Percentiles rank a stretch among this genome's conserved stretches.
Conservation (phyloP, 2,797 vertebrate genomes). For the Rhabdomys pumilio region DNA sequence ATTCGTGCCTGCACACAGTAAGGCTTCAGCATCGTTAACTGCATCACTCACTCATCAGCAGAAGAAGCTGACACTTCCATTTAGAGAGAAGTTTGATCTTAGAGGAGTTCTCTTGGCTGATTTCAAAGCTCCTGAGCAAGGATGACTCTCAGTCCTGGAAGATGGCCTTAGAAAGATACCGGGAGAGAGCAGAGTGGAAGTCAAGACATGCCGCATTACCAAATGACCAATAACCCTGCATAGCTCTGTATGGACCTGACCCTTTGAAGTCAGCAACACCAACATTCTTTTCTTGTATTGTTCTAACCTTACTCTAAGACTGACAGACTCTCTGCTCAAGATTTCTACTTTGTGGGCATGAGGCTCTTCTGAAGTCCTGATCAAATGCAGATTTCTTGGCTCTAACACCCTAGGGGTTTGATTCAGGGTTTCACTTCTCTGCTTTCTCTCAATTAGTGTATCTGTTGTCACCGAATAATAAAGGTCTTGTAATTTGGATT, state of each 20-base stretch:
- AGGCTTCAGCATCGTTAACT: not conserved
- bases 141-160: not conserved
- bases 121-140: not conserved
- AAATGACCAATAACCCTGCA: not conserved
- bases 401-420: not conserved
- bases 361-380: not conserved
- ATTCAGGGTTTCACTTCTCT: not conserved
- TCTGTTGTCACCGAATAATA: not conserved
- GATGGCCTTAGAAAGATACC: not conserved
- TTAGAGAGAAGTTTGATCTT: not conserved
- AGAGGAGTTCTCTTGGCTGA: not conserved
- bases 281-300: not conserved
- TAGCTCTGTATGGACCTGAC: too few species aligned
- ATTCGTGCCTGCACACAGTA: not conserved
- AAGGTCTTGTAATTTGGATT: slow-evolving; percentile 57
- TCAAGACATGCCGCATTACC: too few species aligned
- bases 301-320: not conserved
- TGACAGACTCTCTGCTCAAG: not conserved
- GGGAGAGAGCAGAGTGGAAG: rapidly evolving
- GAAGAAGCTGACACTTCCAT: not conserved
- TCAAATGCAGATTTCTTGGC: not conserved
- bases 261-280: not conserved
- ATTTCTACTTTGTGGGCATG: not conserved
- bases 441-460: slow-evolving; percentile 8
- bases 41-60: too few species aligned